Evolutionary conservation across 2,113 vertebrate species (phyloP).

Genomic region (Cheilinus undulatus): DNA sequence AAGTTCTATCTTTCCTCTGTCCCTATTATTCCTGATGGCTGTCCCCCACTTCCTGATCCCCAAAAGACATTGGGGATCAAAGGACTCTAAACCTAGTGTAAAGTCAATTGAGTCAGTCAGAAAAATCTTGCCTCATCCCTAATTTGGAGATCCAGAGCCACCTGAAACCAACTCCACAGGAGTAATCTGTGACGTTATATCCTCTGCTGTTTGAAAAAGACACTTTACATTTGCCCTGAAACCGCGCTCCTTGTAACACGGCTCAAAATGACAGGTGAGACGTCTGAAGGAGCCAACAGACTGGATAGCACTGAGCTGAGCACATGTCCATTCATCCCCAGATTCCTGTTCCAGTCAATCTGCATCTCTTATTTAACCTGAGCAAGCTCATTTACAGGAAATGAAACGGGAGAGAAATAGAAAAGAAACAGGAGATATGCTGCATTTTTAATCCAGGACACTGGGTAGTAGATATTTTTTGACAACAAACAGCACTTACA

Average conservation of each 20-base stretch:
- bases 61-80: too few species aligned
- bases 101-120: too few species aligned
- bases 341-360: conserved; percentile 62
- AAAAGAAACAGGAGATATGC: conserved; percentile 52
- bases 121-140: too few species aligned
- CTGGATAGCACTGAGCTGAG: conserved; percentile 32
- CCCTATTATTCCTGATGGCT: too few species aligned
- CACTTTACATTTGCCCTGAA: conserved; percentile 41
- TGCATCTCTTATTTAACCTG: conserved; percentile 71
- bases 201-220: conserved; percentile 8
- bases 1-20: too few species aligned
- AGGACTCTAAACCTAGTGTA: too few species aligned
- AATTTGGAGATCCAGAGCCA: background rate
- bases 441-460: conserved; percentile 79
- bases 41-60: too few species aligned
- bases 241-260: conserved; percentile 38
- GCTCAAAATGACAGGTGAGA: conserved; percentile 46
- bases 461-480: conserved; percentile 62
- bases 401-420: conserved; percentile 41
- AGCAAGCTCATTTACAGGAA: conserved; percentile 70
- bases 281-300: conserved; percentile 39
- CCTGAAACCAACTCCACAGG: background rate
- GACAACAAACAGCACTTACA: conserved; percentile 81
- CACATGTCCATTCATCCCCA: conserved; percentile 59
- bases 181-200: conserved; percentile 1